These are phyloP conservation scores for Leontopithecus rosalia DNA, from an alignment of 2,797 vertebrate species.

Conservation along the genomic window DNA sequence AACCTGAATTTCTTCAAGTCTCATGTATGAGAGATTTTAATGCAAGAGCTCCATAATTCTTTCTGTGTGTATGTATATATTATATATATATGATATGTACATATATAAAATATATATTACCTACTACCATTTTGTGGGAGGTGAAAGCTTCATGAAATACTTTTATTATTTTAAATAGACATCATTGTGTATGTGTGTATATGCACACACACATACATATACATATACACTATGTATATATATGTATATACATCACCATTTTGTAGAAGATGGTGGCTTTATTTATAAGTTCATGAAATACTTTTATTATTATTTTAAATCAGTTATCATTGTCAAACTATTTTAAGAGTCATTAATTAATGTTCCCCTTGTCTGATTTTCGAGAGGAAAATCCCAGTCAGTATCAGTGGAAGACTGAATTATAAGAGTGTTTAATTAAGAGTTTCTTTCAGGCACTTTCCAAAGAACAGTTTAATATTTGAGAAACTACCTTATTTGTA, in stretches of 20 bases:
- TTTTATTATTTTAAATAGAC: background rate
- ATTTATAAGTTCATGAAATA: background rate
- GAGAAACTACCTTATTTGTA: slow-evolving; percentile 47
- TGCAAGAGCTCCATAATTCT: background rate
- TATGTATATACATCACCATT: background rate
- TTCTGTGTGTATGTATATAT: background rate
- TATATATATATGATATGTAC: background rate
- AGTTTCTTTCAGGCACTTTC: slow-evolving; percentile 59
- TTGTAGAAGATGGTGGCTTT: background rate
- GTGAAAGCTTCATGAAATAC: background rate
- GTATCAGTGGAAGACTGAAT: slow-evolving; percentile 43
- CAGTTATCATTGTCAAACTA: background rate
- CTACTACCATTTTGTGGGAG: background rate
- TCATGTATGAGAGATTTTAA: background rate
- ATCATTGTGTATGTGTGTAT: background rate
- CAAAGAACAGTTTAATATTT: slow-evolving; percentile 37
- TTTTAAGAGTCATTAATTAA: slow-evolving; percentile 52
- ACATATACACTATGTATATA: too few species aligned
- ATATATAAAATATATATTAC: too few species aligned
- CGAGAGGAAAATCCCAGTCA: slow-evolving; percentile 41
- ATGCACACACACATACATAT: too few species aligned
- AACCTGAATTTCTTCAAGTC: background rate
- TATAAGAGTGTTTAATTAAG: slow-evolving; percentile 62
- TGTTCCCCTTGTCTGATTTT: slow-evolving; percentile 43
- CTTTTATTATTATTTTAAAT: slow-evolving; percentile 57